Base-by-base conservation (phyloP, 2,888 invertebrate genomes). In the Nasonovia ribisnigri region DNA sequence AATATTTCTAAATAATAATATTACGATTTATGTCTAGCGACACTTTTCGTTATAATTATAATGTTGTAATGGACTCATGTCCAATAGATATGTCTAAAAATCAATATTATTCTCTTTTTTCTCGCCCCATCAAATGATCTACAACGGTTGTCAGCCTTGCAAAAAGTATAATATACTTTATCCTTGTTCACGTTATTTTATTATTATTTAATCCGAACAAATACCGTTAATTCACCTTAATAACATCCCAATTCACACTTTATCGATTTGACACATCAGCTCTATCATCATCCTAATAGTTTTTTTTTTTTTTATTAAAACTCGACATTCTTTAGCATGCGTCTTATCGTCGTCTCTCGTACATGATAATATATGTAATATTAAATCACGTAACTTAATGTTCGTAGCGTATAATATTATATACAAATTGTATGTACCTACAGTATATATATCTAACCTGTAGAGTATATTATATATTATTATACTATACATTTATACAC, bases 211-310 rank as follows among this genome's bases (percentile, higher is more conserved):
- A 88, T 67, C 20, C 46, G n/a, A 10, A n/a, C 67, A 29, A 88
- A 36, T 51, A 92, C 92, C 92, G 92, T 92, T 88, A 92, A 92
- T 88, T 92, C 67, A 48, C 92, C 91, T 91, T 84, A 84, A 84
- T 54, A 88, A n/a, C 13, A 84, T 91, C 43, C 36, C 16, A 42
- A 67, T 92, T 92, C 88, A 92, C 67, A 29, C 46, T 88, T 91
- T 67, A 92, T 89, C 92, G 88, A 92, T 92, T 92, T 88, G 88
- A 92, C 54, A 89, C 92, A 89, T 92, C 92, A 67, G 16, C 67
- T 67, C 36, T 67, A 36, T 36, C n/a, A 16, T 92, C 92, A 54
- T 92, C 84, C n/a, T 86, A 6, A 6, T 46, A 57, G 77, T n/a
- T 90, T 46, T 48, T 51, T 13, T 6, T 67, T 36, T 36, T 67